A percentile compares a stretch with the other conserved stretches of the same genome.
These are phyloP conservation scores for Drosophila nikananu DNA, from an alignment of 1,140 invertebrate genomes.

Conservation along the genomic window DNA sequence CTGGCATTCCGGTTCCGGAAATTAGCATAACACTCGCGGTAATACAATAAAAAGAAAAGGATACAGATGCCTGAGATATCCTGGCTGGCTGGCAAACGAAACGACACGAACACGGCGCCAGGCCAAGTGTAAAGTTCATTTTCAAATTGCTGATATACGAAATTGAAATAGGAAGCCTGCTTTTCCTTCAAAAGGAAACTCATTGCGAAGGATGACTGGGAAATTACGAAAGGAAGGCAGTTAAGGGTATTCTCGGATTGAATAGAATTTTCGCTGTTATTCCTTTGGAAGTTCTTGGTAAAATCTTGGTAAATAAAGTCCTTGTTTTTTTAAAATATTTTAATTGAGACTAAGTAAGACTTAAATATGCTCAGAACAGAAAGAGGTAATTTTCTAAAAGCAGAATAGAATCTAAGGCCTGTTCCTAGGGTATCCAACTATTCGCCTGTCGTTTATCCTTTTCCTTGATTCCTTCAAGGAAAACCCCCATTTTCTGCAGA, in stretches of 20 bases:
- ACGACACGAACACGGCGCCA: conserved; percentile 31
- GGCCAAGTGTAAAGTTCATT: conserved; percentile 70
- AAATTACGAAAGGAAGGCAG: conserved; percentile 8
- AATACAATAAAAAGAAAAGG: conserved; percentile 82
- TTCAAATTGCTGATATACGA: conserved; percentile 74
- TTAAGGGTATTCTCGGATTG: neutral
- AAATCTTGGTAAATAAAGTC: too few relatives aligned
- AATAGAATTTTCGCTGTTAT: neutral
- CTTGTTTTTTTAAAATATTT: too few relatives aligned
- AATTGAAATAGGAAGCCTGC: conserved; percentile 79
- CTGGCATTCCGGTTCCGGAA: conserved; percentile 72
- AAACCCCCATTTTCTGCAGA: conserved; percentile 11
- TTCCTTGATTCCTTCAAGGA: neutral
- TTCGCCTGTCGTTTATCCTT: neutral
- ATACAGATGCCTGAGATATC: conserved; percentile 68
- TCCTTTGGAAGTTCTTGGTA: neutral
- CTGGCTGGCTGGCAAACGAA: conserved; percentile 29
- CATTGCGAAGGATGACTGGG: conserved; percentile 12
- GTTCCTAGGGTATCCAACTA: conserved; percentile 11
- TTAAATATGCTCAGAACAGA: too few relatives aligned
- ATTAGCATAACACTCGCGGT: conserved; percentile 84
- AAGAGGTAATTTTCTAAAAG: neutral
- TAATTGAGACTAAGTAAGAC: too few relatives aligned
- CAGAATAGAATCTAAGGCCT: too few relatives aligned
- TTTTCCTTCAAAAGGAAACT: conserved; percentile 41